Conservation (phyloP, 2,797 vertebrate species). For the Telmatherina bonti region DNA sequence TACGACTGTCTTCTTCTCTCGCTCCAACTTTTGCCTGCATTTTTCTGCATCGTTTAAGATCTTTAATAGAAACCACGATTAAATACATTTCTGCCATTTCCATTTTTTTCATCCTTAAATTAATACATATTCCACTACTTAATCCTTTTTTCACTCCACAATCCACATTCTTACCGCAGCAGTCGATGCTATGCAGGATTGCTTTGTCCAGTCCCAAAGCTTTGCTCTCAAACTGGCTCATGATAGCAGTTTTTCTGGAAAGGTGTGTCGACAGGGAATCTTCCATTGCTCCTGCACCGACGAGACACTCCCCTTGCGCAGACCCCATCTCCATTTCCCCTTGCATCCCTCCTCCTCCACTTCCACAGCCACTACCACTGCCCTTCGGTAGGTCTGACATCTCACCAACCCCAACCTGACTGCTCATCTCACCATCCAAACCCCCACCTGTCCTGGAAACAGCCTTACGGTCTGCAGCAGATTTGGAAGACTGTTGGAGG, state of each 20-base stretch:
- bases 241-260: slow-evolving; percentile 90
- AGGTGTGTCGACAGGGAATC: slow-evolving; percentile 88
- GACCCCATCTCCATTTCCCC: slow-evolving; percentile 89
- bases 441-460: slow-evolving; percentile 86
- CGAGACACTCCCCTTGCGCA: slow-evolving; percentile 88
- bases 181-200: slow-evolving; percentile 98
- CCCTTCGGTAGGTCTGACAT: slow-evolving; percentile 70
- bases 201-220: slow-evolving; percentile 97
- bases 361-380: slow-evolving; percentile 49
- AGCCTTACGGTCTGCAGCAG: slow-evolving; percentile 89
- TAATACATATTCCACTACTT: background rate
- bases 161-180: slow-evolving; percentile 88
- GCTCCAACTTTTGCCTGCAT: background rate
- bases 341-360: slow-evolving; percentile 82
- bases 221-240: slow-evolving; percentile 96
- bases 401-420: slow-evolving; percentile 82
- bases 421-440: slow-evolving; percentile 89
- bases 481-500: slow-evolving; percentile 90
- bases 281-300: slow-evolving; percentile 88
- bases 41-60: background rate
- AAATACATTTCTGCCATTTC: background rate
- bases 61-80: background rate
- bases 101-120: background rate
- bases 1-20: background rate
- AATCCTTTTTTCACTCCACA: background rate